phyloP scores from a whole-genome alignment of 2,113 vertebrate species.

The Syrrhaptes paradoxus region DNA sequence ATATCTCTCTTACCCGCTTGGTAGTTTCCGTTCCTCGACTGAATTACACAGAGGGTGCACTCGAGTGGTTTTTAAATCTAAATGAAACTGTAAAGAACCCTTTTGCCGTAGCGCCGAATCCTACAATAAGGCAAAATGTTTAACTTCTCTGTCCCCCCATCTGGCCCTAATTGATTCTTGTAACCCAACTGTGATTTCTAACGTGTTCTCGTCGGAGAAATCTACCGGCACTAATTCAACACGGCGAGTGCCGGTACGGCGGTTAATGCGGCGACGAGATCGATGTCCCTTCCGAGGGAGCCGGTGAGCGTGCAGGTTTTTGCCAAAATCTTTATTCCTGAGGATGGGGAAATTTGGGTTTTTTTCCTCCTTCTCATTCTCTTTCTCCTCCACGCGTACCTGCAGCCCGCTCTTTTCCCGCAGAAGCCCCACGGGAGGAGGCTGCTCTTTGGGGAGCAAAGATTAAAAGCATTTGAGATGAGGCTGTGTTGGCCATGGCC shows the following conservation, averaged over 20 bases:
- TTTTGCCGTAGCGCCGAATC: not conserved
- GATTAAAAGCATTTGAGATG: conserved; percentile 45
- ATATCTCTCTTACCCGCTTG: conserved; percentile 25
- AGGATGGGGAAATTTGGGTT: not conserved
- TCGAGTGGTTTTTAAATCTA: conserved; percentile 76
- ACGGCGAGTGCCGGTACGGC: conserved; percentile 44
- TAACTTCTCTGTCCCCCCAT: conserved; percentile 64
- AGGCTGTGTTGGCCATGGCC: not conserved
- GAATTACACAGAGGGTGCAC: conserved; percentile 74
- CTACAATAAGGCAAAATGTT: conserved; percentile 71
- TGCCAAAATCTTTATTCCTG: not conserved
- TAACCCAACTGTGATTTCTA: conserved; percentile 75
- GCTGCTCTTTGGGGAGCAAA: not conserved
- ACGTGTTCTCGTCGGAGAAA: conserved; percentile 70
- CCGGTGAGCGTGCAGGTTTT: not conserved
- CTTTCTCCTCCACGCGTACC: accelerated
- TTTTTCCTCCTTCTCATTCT: not conserved
- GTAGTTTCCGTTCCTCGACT: conserved; percentile 64
- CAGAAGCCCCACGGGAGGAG: not conserved
- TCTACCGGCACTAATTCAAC: conserved; percentile 78
- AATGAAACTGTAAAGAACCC: conserved; percentile 70
- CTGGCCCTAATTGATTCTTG: conserved; percentile 78
- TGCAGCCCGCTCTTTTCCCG: not conserved
- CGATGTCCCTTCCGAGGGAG: conserved; percentile 26
- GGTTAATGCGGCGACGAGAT: conserved; percentile 63